Percentiles rank a stretch among this genome's conserved stretches.
phyloP scores from a whole-genome alignment of 1,140 invertebrate species.

The Stegodyphus dumicola region DNA sequence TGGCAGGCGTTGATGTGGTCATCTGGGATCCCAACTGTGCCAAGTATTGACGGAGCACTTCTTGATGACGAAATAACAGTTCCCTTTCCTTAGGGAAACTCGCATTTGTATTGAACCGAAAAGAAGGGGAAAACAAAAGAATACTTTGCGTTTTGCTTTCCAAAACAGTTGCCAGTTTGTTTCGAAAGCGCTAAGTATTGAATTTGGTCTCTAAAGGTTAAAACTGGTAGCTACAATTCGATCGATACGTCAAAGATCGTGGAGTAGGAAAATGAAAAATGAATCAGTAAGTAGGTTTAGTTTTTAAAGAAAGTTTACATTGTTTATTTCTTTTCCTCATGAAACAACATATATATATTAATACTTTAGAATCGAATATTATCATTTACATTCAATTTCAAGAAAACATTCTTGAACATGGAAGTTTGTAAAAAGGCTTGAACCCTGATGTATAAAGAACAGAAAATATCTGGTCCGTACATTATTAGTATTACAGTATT shows the following conservation, averaged over 20 bases:
- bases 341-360: too few relatives aligned
- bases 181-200: constrained; percentile 10
- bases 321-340: too few relatives aligned
- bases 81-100: constrained; percentile 11
- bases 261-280: constrained; percentile 44
- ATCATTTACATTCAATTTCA: too few relatives aligned
- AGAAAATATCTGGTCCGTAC: too few relatives aligned
- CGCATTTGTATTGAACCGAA: constrained; percentile 46
- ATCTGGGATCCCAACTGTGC: constrained; percentile 29
- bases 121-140: constrained; percentile 12
- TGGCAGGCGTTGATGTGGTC: constrained; percentile 23
- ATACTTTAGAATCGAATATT: too few relatives aligned
- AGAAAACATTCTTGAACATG: too few relatives aligned
- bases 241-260: constrained; percentile 15
- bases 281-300: background rate
- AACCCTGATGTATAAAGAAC: too few relatives aligned
- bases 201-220: constrained; percentile 15
- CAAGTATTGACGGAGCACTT: constrained; percentile 25
- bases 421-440: too few relatives aligned
- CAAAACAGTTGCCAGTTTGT: constrained; percentile 17
- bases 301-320: too few relatives aligned
- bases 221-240: background rate
- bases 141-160: constrained; percentile 24
- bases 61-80: constrained; percentile 35
- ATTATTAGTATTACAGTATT: too few relatives aligned